phyloP scores from a whole-genome alignment of 2,797 vertebrate genomes.

The Kryptolebias ocellatus region DNA sequence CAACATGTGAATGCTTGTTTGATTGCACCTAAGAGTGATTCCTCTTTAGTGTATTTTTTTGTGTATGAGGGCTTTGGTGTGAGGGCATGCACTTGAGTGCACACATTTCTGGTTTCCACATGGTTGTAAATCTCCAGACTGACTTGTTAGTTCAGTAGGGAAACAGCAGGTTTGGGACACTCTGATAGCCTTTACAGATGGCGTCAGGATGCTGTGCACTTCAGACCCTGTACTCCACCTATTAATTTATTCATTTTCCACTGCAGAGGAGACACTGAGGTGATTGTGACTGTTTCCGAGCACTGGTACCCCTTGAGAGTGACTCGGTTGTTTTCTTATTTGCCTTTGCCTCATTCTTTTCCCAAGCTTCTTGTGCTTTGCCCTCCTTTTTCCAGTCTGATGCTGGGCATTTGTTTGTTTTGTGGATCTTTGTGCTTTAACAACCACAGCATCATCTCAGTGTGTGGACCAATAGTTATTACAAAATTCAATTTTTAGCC shows the following conservation, averaged over 20 bases:
- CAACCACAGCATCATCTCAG: no score
- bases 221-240: conserved; percentile 66
- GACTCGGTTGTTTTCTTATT: conserved; percentile 62
- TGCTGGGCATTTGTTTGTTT: conserved; percentile 20
- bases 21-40: conserved; percentile 31
- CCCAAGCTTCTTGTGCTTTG: conserved; percentile 22
- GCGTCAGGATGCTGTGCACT: conserved; percentile 64
- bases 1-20: conserved; percentile 39
- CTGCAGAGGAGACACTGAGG: conserved; percentile 69
- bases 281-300: conserved; percentile 75
- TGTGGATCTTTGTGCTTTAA: background rate
- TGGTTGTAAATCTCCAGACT: conserved; percentile 71
- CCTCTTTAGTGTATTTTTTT: conserved; percentile 33
- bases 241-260: conserved; percentile 81
- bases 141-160: conserved; percentile 78
- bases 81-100: conserved; percentile 5
- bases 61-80: conserved; percentile 27
- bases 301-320: conserved; percentile 49
- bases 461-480: background rate
- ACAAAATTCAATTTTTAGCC: no score
- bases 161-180: conserved; percentile 75
- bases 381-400: conserved; percentile 18
- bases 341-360: conserved; percentile 34
- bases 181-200: conserved; percentile 80
- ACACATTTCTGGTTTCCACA: conserved; percentile 49